These are phyloP conservation scores for Mormoops blainvillei DNA, from an alignment of 2,113 vertebrate genomes.

Conservation along the genomic window DNA sequence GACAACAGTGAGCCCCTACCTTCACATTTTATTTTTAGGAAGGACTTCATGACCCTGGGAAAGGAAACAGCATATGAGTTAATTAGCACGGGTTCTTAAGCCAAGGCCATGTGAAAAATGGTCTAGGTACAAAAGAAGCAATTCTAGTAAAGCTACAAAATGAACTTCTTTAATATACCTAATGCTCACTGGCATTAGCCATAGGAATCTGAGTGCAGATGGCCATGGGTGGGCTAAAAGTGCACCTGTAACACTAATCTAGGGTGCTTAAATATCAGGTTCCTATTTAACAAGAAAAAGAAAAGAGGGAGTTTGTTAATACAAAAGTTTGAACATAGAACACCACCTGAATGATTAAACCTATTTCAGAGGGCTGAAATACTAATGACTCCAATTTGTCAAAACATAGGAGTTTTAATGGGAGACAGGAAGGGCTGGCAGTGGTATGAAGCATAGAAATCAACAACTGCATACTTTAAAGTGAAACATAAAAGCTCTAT, in stretches of 20 bases:
- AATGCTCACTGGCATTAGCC: constrained; percentile 47
- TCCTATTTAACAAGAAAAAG: constrained; percentile 47
- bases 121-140: constrained; percentile 52
- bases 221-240: constrained; percentile 52
- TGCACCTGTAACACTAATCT: constrained; percentile 59
- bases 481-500: constrained; percentile 58
- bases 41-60: constrained; percentile 46
- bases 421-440: constrained; percentile 40
- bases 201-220: constrained; percentile 14
- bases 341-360: constrained; percentile 59
- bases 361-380: constrained; percentile 59
- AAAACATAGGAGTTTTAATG: constrained; percentile 62
- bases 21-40: background rate
- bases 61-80: constrained; percentile 55
- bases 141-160: constrained; percentile 55
- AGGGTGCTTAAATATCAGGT: constrained; percentile 59
- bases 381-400: constrained; percentile 71
- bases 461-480: constrained; percentile 56
- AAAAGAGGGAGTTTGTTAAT: constrained; percentile 8
- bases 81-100: constrained; percentile 45
- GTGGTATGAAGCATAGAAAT: constrained; percentile 34
- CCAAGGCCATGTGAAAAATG: constrained; percentile 33
- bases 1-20: background rate
- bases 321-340: constrained; percentile 53
- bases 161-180: constrained; percentile 45